Conservation (phyloP, 2,797 vertebrate species). For the Falco cherrug region DNA sequence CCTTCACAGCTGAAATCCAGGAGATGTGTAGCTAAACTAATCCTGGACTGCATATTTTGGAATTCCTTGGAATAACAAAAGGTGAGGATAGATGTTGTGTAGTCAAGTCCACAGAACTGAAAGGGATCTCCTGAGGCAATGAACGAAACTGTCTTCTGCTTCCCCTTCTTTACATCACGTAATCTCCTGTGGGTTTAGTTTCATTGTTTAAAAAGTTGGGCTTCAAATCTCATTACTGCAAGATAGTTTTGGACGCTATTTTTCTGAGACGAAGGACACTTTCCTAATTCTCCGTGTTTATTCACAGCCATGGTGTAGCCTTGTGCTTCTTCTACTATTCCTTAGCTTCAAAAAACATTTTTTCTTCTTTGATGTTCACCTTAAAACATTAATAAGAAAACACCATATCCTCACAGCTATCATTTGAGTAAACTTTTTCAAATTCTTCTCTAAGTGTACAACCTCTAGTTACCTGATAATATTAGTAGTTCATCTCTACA, state of each 20-base stretch:
- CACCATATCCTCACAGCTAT: not conserved
- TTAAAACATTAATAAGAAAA: not conserved
- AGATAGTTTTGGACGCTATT: not conserved
- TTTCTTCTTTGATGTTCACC: not conserved
- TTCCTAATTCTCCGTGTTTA: not conserved
- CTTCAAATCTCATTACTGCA: not conserved
- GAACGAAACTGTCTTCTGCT: not conserved
- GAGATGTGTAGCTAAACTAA: not conserved
- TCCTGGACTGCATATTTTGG: not conserved
- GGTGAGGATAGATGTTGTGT: not conserved
- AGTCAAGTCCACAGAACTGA: not conserved
- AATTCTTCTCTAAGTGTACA: not conserved
- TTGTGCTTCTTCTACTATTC: not conserved
- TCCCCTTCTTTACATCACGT: not conserved
- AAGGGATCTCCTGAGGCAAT: not conserved
- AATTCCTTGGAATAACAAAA: not conserved
- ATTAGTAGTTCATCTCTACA: not conserved
- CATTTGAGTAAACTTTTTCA: not conserved
- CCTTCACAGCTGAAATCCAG: not conserved
- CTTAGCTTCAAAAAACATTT: not conserved
- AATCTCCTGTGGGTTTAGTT: not conserved
- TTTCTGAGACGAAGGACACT: not conserved
- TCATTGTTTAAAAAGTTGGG: not conserved
- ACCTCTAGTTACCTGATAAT: not conserved
- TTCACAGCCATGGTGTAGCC: not conserved